phyloP scores from a whole-genome alignment of 2,888 invertebrate genomes.

The Suillia variegata region DNA sequence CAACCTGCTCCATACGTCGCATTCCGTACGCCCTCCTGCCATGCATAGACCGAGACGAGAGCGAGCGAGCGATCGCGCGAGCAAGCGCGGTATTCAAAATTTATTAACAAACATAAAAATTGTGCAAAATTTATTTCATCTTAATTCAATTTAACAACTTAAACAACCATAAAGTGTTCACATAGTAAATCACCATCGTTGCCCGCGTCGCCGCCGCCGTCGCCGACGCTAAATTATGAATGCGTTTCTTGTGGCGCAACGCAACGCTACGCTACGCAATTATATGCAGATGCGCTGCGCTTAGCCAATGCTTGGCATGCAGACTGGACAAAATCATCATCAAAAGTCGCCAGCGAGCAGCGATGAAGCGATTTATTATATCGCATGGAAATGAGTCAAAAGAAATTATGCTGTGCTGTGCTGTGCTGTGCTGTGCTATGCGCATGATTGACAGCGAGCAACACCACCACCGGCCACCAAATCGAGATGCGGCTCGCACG shows the following conservation, averaged over 20 bases:
- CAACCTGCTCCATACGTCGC: too few relatives aligned
- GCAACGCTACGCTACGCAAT: slow-evolving; percentile 11
- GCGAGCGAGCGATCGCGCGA: too few relatives aligned
- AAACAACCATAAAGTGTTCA: slow-evolving; percentile 57
- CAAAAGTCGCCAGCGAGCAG: too few relatives aligned
- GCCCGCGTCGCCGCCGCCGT: too few relatives aligned
- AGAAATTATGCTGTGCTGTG: slow-evolving; percentile 52
- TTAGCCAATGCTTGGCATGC: neutral
- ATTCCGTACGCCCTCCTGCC: too few relatives aligned
- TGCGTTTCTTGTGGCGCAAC: too few relatives aligned
- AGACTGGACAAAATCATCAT: neutral
- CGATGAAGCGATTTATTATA: neutral
- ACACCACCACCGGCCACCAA: too few relatives aligned
- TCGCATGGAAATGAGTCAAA: slow-evolving; percentile 51
- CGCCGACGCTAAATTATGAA: slow-evolving; percentile 18
- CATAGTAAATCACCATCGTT: slow-evolving; percentile 49
- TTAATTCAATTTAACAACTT: slow-evolving; percentile 57
- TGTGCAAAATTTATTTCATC: slow-evolving; percentile 52
- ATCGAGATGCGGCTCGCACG: slow-evolving; percentile 13
- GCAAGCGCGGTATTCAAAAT: too few relatives aligned
- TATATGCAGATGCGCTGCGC: neutral
- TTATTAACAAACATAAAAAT: slow-evolving; percentile 52
- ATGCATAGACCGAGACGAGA: too few relatives aligned
- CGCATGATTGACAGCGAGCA: slow-evolving; percentile 36
- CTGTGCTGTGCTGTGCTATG: too few relatives aligned